Conservation (phyloP, 2,797 vertebrate species). For the Limnodromus scolopaceus region DNA sequence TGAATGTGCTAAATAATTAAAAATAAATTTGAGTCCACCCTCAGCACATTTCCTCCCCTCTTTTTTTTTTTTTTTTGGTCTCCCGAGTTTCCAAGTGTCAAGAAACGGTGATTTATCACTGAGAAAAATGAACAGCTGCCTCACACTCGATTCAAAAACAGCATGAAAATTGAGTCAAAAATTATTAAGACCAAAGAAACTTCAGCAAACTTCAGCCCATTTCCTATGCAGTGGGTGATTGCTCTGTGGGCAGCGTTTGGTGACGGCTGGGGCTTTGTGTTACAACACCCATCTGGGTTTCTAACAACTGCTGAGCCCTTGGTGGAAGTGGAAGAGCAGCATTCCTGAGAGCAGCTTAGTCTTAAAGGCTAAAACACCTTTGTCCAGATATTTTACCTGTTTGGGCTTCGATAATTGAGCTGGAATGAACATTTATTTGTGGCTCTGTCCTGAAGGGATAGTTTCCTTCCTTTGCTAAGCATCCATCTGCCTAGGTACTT, state of each 20-base stretch:
- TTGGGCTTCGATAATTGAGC: neutral
- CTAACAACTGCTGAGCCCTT: neutral
- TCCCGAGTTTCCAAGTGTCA: neutral
- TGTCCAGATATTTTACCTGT: neutral
- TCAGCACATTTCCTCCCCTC: neutral
- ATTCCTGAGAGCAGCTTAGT: constrained; percentile 32
- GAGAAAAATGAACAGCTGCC: constrained; percentile 26
- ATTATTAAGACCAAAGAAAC: neutral
- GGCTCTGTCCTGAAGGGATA: neutral
- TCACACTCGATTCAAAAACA: neutral
- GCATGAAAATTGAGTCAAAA: neutral
- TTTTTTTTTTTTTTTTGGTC: no score
- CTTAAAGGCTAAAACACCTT: neutral
- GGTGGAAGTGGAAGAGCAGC: neutral
- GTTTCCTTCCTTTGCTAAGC: neutral
- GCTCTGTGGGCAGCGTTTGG: neutral
- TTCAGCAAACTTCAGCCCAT: neutral
- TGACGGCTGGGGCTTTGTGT: neutral
- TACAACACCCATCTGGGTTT: neutral
- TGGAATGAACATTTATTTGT: neutral
- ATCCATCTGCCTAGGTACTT: neutral
- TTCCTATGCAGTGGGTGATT: neutral
- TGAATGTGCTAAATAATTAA: neutral
- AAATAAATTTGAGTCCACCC: neutral
- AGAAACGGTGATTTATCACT: neutral